Evolutionary conservation across 2,888 invertebrate species (phyloP).

Genomic region (Polydrusus cervinus): DNA sequence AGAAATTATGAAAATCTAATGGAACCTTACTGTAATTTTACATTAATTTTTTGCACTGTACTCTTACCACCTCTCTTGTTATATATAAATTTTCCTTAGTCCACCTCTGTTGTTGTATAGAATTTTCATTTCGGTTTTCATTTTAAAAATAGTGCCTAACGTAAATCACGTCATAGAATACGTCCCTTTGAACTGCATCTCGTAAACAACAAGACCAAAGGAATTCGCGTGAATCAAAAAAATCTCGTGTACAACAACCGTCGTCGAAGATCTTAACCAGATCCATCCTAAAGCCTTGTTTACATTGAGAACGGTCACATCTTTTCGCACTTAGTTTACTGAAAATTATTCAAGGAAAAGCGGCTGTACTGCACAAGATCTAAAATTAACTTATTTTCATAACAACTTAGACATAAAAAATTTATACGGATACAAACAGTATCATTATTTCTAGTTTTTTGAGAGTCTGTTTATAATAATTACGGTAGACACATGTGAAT

Average conservation of each 20-base stretch:
- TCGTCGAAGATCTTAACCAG: conserved; percentile 67
- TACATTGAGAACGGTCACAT: conserved; percentile 67
- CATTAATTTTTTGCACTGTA: no score
- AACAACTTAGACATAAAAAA: conserved; percentile 50
- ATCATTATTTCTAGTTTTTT: conserved; percentile 37
- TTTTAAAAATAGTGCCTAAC: conserved; percentile 24
- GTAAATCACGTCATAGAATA: conserved; percentile 10
- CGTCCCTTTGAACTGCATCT: conserved; percentile 36
- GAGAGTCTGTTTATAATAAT: conserved; percentile 41
- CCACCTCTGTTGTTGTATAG: background rate
- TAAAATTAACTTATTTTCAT: conserved; percentile 52
- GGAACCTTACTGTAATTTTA: no score
- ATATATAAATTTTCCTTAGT: background rate
- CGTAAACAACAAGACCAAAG: conserved; percentile 24
- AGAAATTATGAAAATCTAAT: no score
- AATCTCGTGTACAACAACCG: conserved; percentile 47
- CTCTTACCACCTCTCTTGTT: no score
- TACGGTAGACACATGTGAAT: conserved; percentile 27
- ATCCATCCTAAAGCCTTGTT: conserved; percentile 61
- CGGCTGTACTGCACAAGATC: conserved; percentile 52
- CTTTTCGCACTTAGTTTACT: conserved; percentile 68
- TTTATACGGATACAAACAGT: conserved; percentile 48
- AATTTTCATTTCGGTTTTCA: background rate
- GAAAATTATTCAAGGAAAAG: conserved; percentile 67
- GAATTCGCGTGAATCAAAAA: conserved; percentile 41